Percentiles rank a stretch among this genome's conserved stretches.
Evolutionary conservation across 2,797 vertebrate species (phyloP).

Genomic region (Phataginus tricuspis): DNA sequence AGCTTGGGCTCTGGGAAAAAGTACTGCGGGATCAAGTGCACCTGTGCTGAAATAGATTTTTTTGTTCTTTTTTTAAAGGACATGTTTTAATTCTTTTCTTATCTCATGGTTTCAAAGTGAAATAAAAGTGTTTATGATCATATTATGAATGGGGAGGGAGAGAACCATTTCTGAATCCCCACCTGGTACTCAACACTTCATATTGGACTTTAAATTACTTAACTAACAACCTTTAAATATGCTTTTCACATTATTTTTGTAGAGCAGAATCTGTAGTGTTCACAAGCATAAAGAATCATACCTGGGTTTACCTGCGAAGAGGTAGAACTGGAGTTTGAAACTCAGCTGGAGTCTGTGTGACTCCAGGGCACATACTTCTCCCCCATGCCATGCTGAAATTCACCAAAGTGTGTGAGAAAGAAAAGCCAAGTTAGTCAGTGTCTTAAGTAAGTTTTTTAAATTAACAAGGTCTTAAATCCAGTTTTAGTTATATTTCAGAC

Average conservation of each 20-base stretch:
- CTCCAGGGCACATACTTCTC: background rate
- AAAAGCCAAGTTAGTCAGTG: background rate
- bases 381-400: background rate
- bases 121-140: background rate
- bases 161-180: background rate
- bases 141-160: background rate
- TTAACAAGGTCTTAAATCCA: constrained; percentile 32
- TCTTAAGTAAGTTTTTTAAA: constrained; percentile 24
- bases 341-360: background rate
- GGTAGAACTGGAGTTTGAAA: background rate
- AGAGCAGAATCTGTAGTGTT: background rate
- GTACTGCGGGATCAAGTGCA: background rate
- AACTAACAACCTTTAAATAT: background rate
- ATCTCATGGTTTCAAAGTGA: background rate
- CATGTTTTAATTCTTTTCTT: background rate
- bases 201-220: background rate
- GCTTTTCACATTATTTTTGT: background rate
- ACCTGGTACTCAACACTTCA: background rate
- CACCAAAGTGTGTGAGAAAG: background rate
- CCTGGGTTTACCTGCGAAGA: background rate
- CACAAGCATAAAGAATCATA: background rate
- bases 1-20: background rate
- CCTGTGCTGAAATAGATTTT: background rate
- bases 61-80: background rate
- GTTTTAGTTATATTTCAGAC: constrained; percentile 44